Evolutionary conservation across 2,113 vertebrate genomes (phyloP).

Genomic region (Grantiella picta): DNA sequence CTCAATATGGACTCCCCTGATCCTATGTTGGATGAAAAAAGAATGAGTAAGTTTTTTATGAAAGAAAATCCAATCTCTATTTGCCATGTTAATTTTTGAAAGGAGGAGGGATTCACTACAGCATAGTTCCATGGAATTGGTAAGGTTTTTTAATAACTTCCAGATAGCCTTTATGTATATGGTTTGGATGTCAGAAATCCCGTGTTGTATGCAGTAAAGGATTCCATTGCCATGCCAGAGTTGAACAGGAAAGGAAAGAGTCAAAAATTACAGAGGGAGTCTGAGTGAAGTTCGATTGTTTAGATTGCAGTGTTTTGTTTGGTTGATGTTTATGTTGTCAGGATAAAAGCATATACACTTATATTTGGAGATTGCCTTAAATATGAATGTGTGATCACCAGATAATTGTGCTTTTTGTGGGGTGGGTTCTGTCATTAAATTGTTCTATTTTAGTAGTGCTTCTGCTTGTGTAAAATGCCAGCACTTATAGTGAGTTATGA

Average conservation of each 20-base stretch:
- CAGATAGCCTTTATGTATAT: background rate
- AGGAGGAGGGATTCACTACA: background rate
- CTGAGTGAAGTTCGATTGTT: background rate
- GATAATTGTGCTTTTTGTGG: background rate
- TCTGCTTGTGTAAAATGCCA: background rate
- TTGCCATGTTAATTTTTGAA: background rate
- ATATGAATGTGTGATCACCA: background rate
- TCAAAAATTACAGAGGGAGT: background rate
- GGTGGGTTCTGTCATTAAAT: background rate
- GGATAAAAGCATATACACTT: background rate
- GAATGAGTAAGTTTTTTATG: slow-evolving; percentile 79
- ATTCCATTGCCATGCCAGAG: background rate
- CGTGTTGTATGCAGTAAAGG: background rate
- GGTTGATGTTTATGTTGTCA: background rate
- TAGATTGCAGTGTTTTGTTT: background rate
- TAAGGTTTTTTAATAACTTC: background rate
- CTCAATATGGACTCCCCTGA: slow-evolving; percentile 91
- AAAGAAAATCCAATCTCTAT: background rate
- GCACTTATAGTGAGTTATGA: background rate
- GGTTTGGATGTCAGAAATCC: background rate
- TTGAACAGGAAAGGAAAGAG: background rate
- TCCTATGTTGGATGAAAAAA: slow-evolving; percentile 83
- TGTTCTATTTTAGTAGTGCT: background rate
- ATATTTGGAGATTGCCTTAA: background rate
- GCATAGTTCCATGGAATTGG: background rate